Evolutionary conservation across 2,797 vertebrate species (phyloP), one percentile per base, ranked within the genome.

Genomic region (Ispidina lecontei): DNA sequence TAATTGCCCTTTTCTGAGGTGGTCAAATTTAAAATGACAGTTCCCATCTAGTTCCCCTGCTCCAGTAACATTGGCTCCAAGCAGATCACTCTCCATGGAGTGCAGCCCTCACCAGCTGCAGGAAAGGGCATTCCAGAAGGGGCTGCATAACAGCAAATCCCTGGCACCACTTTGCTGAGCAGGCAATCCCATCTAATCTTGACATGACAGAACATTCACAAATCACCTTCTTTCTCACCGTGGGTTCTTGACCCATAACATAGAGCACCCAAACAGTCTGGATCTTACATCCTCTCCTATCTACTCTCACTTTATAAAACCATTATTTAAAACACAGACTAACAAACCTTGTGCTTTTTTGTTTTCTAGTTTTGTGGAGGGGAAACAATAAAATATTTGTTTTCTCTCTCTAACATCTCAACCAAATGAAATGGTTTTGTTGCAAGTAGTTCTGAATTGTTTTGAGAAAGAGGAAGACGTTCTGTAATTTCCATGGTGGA

Each of bases 401-500:
- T 44, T 44, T 44, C 18, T 44, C 43, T 44, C 43, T 44, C 43
- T 44, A 44, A 44, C 43, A 44, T 44, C 43, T 44, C 43, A 44
- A 44, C 43, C 43, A 44, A 44, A 44, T 44, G 43, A 19, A 44
- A 44, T 44, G 17, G 4, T 44, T 44, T 18, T 44, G 43, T 19
- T 44, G 43, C 43, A 87, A 71, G 43, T 68, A 74, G 60, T 83
- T 90, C 49, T 62, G 31, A 80, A 64, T 28, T 75, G 60, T 73
- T 94, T 79, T 2, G 2, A 60, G 49, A 86, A 95, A 90, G 52
- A 78, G 28, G 23, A 90, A 89, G 73, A 81, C 37, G 60, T 3
- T 83, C 47, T 52, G 26, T 85, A 78, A 94, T 92, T 90, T 90
- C 85, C 74, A 84, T 39, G 59, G 71, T 95, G 60, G 83, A 96